phyloP scores from a whole-genome alignment of 2,797 vertebrate species.

The Cossypha niveicapilla region DNA sequence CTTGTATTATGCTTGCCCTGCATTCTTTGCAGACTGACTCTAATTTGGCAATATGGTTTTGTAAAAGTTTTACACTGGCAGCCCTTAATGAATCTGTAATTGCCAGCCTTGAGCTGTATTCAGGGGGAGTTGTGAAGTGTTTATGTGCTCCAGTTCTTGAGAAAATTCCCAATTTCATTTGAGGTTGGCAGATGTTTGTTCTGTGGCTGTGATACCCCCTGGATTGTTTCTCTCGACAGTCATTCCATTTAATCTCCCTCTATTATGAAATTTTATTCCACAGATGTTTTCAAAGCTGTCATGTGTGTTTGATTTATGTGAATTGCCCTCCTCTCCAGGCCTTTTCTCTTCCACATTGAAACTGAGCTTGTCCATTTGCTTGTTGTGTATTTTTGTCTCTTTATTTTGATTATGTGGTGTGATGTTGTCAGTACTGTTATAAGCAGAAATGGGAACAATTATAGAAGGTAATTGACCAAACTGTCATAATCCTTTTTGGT shows the following conservation, averaged over 20 bases:
- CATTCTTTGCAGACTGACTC: background rate
- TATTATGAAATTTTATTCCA: background rate
- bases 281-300: constrained; percentile 3
- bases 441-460: background rate
- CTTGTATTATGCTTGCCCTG: background rate
- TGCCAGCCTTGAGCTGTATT: background rate
- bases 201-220: background rate
- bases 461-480: background rate
- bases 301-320: background rate
- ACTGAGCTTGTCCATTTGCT: background rate
- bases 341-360: background rate
- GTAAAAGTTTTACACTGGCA: background rate
- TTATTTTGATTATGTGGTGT: background rate
- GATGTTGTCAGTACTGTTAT: background rate
- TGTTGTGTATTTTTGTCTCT: background rate
- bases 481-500: background rate
- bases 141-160: background rate
- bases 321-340: background rate
- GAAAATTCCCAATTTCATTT: background rate
- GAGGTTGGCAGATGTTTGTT: constrained; percentile 6
- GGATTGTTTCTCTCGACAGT: background rate
- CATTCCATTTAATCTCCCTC: constrained; percentile 2
- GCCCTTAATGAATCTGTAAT: background rate
- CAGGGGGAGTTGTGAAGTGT: background rate
- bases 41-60: background rate